Evolutionary conservation across 2,888 invertebrate species (phyloP).

Genomic region (Archips xylosteana): DNA sequence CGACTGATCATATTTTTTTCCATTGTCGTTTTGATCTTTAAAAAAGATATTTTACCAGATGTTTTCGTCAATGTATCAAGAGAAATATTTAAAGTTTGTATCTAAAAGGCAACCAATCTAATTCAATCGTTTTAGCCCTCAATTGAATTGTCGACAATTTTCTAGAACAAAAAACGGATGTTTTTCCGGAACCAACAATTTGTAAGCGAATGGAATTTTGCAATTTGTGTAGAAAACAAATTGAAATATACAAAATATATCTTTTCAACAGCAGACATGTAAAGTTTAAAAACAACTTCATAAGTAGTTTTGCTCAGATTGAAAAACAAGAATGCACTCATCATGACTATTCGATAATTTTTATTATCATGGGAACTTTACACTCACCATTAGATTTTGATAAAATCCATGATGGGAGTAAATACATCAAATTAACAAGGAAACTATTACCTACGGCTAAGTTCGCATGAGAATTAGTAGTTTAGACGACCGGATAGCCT

Average conservation of each 20-base stretch:
- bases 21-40: not conserved
- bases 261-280: not conserved
- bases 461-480: too few species aligned
- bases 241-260: constrained; percentile 1
- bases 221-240: not conserved
- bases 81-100: not conserved
- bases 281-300: not conserved
- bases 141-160: constrained; percentile 20
- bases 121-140: constrained; percentile 10
- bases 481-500: too few species aligned
- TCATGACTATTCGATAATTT: too few species aligned
- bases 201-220: constrained; percentile 3
- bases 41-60: not conserved
- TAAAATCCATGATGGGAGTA: too few species aligned
- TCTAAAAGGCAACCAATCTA: not conserved
- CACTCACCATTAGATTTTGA: too few species aligned
- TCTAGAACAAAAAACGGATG: constrained; percentile 13
- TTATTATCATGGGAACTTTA: too few species aligned
- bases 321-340: too few species aligned
- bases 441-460: too few species aligned
- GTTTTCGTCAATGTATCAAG: not conserved
- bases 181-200: constrained; percentile 27
- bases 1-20: not conserved
- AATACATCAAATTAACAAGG: too few species aligned
- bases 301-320: not conserved